Conservation (phyloP, 1,140 invertebrate genomes). For the Lasioglossum baleicum region DNA sequence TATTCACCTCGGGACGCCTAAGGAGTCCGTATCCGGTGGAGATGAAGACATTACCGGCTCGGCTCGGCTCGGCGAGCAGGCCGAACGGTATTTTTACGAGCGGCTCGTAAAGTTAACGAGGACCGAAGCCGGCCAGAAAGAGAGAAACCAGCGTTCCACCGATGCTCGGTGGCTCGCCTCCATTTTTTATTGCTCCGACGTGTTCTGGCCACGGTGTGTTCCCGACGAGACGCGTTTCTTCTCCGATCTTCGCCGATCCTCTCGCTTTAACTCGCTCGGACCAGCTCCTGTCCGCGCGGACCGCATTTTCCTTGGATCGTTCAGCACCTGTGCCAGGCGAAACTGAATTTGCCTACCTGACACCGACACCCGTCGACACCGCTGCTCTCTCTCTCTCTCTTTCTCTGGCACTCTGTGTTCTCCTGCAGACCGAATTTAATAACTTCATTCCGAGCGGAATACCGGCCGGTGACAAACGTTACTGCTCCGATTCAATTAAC, state of each 20-base stretch:
- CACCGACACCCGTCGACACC: background rate
- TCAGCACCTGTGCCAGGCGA: slow-evolving; percentile 28
- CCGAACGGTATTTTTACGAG: slow-evolving; percentile 80
- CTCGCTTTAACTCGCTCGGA: slow-evolving; percentile 13
- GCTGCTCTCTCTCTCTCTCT: background rate
- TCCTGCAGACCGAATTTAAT: background rate
- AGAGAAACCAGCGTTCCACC: slow-evolving; percentile 59
- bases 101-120: slow-evolving; percentile 80
- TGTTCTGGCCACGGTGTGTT: background rate
- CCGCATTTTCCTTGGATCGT: slow-evolving; percentile 29
- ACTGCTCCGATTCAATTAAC: too few relatives aligned
- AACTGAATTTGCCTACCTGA: background rate
- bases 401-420: too few relatives aligned
- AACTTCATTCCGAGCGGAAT: too few relatives aligned
- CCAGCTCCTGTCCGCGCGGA: slow-evolving; percentile 14
- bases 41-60: slow-evolving; percentile 78
- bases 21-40: slow-evolving; percentile 68
- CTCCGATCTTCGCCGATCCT: background rate
- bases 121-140: slow-evolving; percentile 65
- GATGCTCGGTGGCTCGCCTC: slow-evolving; percentile 58
- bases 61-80: slow-evolving; percentile 61
- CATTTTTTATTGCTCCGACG: slow-evolving; percentile 55
- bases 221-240: too few relatives aligned
- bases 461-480: too few relatives aligned
- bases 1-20: slow-evolving; percentile 72